Evolutionary conservation across 1,140 invertebrate genomes (phyloP).

Genomic region (Drosophila jambulina): DNA sequence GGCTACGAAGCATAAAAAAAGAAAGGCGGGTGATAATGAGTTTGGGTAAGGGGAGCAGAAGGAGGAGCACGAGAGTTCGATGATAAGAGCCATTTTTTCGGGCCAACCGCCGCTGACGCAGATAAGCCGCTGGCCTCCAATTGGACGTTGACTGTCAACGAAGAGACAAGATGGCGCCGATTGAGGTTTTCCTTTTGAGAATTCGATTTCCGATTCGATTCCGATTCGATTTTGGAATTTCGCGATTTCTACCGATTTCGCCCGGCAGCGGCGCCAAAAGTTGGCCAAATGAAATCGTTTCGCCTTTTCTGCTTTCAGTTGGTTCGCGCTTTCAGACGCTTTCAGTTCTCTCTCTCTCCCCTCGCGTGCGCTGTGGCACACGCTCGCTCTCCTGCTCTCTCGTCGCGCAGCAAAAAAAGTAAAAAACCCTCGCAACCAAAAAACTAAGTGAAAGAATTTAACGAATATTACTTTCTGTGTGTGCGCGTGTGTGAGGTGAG

Average conservation of each 20-base stretch:
- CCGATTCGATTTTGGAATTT: conserved; percentile 55
- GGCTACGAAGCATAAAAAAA: neutral
- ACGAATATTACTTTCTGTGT: conserved; percentile 22
- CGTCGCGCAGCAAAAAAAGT: conserved; percentile 20
- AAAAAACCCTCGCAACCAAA: conserved; percentile 8
- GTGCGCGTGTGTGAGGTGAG: conserved; percentile 33
- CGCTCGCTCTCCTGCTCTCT: conserved; percentile 38
- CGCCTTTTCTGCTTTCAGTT: conserved; percentile 47
- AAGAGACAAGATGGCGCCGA: conserved; percentile 48
- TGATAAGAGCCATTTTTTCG: conserved; percentile 28
- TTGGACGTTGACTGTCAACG: conserved; percentile 32
- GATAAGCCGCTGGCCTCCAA: conserved; percentile 59
- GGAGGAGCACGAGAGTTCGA: neutral
- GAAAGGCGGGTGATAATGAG: neutral
- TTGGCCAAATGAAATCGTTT: conserved; percentile 67
- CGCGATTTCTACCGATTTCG: conserved; percentile 58
- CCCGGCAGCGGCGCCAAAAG: conserved; percentile 24
- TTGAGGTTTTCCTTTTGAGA: conserved; percentile 10
- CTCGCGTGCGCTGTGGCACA: conserved; percentile 11
- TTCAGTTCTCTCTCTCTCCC: conserved; percentile 34
- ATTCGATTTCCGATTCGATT: conserved; percentile 35
- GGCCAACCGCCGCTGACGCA: conserved; percentile 48
- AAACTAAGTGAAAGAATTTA: conserved; percentile 9
- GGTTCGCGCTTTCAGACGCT: conserved; percentile 67
- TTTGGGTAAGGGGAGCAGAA: conserved; percentile 3